Evolutionary conservation across 2,888 invertebrate species (phyloP).

Genomic region (Eupithecia tripunctaria): DNA sequence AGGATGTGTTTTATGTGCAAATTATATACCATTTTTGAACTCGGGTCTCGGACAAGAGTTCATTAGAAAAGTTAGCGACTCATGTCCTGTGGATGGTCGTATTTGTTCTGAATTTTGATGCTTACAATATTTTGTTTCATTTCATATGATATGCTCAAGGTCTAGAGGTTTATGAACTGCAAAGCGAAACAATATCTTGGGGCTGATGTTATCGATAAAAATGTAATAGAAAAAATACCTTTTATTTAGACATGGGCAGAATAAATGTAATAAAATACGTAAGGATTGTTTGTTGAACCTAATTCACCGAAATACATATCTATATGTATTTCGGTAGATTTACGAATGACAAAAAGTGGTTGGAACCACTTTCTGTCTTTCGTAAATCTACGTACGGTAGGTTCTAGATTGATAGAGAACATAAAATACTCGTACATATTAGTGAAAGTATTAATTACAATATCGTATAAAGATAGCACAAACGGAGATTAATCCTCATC

Average conservation of each 20-base stretch:
- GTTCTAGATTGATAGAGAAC: constrained; percentile 3
- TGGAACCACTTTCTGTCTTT: too few relatives aligned
- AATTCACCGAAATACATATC: background rate
- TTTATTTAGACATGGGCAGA: background rate
- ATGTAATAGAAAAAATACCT: background rate
- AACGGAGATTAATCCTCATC: constrained; percentile 77
- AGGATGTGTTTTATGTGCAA: constrained; percentile 84
- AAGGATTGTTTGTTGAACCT: background rate
- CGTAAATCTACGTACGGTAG: too few relatives aligned
- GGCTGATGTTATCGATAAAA: background rate
- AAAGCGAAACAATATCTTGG: background rate
- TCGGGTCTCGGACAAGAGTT: constrained; percentile 75
- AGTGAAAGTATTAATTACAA: constrained; percentile 67
- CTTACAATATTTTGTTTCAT: background rate
- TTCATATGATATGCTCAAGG: background rate
- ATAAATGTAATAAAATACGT: background rate
- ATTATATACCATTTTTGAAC: constrained; percentile 83
- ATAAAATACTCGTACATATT: constrained; percentile 23
- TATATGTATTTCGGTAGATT: too few relatives aligned
- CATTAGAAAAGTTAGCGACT: constrained; percentile 73
- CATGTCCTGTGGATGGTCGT: constrained; percentile 30
- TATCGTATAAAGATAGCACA: constrained; percentile 63
- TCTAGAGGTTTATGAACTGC: background rate
- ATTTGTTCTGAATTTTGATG: constrained; percentile 28
- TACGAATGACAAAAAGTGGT: too few relatives aligned